Evolutionary conservation across 2,797 vertebrate genomes (phyloP).

Genomic region (Eospalax fontanierii): DNA sequence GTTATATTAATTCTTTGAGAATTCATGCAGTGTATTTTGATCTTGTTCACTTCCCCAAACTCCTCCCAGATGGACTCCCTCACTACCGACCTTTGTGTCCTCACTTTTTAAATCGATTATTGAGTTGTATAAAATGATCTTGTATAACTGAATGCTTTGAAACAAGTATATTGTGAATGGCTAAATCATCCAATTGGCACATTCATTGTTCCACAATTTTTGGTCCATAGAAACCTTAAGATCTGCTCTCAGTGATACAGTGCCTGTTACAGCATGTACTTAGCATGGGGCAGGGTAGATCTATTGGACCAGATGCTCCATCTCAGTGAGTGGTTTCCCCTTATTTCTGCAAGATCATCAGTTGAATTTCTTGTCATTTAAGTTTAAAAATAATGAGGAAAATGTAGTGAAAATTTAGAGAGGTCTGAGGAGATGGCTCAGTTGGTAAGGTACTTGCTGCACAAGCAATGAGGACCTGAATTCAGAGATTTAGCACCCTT

Average conservation of each 20-base stretch:
- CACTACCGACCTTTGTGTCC: too few species aligned
- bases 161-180: background rate
- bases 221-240: background rate
- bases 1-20: too few species aligned
- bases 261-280: background rate
- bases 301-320: background rate
- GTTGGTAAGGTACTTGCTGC: too few species aligned
- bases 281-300: background rate
- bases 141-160: background rate
- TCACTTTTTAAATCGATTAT: too few species aligned
- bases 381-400: background rate
- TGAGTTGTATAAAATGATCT: too few species aligned
- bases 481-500: too few species aligned
- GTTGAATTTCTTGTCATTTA: constrained; percentile 43
- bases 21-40: too few species aligned
- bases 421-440: too few species aligned
- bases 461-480: too few species aligned
- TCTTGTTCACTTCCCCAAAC: too few species aligned
- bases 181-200: background rate
- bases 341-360: background rate
- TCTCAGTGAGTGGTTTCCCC: background rate
- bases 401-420: background rate
- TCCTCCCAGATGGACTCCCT: too few species aligned
- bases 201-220: background rate
- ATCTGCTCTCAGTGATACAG: background rate